Conservation (phyloP, 2,888 invertebrate species). For the Dorcus parallelipipedus region DNA sequence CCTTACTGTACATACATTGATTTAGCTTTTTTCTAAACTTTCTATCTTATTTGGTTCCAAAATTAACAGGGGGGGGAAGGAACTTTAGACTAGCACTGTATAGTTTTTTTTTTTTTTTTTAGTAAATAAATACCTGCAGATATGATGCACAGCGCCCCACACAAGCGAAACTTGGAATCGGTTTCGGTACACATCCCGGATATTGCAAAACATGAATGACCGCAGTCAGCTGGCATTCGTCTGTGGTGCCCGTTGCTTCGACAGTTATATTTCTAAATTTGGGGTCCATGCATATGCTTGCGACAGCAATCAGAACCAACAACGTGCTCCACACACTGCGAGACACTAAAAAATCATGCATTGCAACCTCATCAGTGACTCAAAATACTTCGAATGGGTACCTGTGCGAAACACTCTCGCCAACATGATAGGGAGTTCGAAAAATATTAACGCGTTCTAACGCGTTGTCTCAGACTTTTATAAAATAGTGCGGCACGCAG, state of each 20-base stretch:
- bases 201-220: constrained; percentile 89
- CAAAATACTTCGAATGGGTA: neutral
- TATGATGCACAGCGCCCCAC: constrained; percentile 89
- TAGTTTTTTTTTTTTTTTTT: neutral
- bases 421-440: constrained; percentile 5
- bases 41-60: too few species aligned
- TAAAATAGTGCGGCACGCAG: constrained; percentile 6
- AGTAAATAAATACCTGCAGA: constrained; percentile 69
- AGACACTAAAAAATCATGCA: constrained; percentile 22
- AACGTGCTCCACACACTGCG: constrained; percentile 30
- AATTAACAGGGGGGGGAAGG: too few species aligned
- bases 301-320: constrained; percentile 34
- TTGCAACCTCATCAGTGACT: neutral
- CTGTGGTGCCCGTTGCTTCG: constrained; percentile 50
- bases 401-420: constrained; percentile 7
- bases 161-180: constrained; percentile 91
- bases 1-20: too few species aligned
- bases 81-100: too few species aligned
- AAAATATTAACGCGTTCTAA: neutral
- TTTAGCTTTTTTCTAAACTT: too few species aligned
- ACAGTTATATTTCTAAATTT: constrained; percentile 31
- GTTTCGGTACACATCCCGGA: constrained; percentile 88
- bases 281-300: constrained; percentile 45
- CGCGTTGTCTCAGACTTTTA: constrained; percentile 2
- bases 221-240: constrained; percentile 87